phyloP scores from a whole-genome alignment of 2,797 vertebrate species.

The Anomalospiza imberbis region DNA sequence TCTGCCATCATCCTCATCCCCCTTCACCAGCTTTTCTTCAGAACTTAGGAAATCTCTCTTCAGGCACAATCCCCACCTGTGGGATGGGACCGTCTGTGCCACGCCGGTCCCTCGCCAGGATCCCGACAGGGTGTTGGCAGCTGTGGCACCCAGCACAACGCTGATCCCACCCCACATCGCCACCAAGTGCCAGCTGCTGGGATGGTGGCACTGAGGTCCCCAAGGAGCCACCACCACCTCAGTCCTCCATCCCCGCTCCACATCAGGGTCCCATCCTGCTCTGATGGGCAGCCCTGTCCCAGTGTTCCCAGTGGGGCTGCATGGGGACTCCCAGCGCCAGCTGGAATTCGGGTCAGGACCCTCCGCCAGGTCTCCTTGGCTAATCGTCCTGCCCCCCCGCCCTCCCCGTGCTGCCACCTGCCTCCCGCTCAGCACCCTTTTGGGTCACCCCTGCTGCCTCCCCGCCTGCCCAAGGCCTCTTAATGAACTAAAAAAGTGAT shows the following conservation, averaged over 20 bases:
- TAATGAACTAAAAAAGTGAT: constrained; percentile 58
- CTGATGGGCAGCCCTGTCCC: neutral
- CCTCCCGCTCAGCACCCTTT: constrained; percentile 27
- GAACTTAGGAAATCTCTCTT: neutral
- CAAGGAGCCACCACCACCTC: fast-evolving
- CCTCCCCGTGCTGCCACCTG: constrained; percentile 6
- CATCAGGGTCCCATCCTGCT: neutral
- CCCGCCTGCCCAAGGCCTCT: constrained; percentile 28
- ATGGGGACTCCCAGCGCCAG: neutral
- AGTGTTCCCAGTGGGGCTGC: neutral
- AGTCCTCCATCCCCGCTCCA: fast-evolving
- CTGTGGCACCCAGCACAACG: neutral
- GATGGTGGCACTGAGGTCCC: neutral
- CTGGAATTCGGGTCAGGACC: constrained; percentile 52
- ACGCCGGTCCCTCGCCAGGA: neutral
- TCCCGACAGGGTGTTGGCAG: neutral
- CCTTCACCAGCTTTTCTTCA: neutral
- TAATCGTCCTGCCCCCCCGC: constrained; percentile 10
- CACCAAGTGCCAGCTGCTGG: neutral
- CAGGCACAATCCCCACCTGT: fast-evolving
- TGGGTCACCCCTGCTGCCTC: constrained; percentile 35
- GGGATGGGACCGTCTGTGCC: fast-evolving
- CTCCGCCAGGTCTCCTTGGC: constrained; percentile 15
- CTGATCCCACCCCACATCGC: neutral
- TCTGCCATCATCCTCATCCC: fast-evolving